Base-by-base conservation (phyloP, 1,140 invertebrate species). In the Zaprionus kolodkinae region DNA sequence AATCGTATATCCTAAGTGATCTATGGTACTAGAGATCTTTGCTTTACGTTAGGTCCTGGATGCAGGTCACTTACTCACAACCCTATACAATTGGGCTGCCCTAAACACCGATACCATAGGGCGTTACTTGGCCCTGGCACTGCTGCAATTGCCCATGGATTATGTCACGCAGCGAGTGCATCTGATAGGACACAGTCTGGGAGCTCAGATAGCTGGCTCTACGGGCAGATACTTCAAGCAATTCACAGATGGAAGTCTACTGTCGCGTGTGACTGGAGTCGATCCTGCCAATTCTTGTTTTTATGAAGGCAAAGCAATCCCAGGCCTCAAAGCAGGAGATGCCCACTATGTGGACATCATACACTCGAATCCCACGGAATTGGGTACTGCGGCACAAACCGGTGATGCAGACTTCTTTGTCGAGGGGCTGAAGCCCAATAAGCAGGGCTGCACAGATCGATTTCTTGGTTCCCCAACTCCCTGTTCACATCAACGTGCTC, bases 331-430 rank as follows among this genome's bases (percentile, higher is more conserved):
- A 45, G 74, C 21, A 3, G 81, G 61, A 13, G 94, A 95, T 81
- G 95, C 94, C 3, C 80, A 87, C 17, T 95, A 94, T 56, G 94
- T 95, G 0, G 96, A 96, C 78, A 94, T 96, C 0, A 95, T 97
- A 72, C 96, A 96, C 79, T 96, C 95, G 0, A 96, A 96, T 86
- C 95, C 94, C 1, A 95, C 95, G 0, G 94, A 95, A 15, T 94
- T 96, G 76, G 96, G 86, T 17, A 67, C 74, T 13, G 9, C 57
- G 0, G 71, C 55, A 6, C 56, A 56, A 1, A 43, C 45, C 0
- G 88, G 96, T 6, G 94, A 96, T 75, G 94, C 93, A 0, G 96
- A 97, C 88, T 97, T 97, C 93, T 97, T 95, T 90, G 96, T 96
- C 0, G 48, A 71, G 61, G 82, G 87, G 0, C 27, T 74, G 61